Percentiles rank a stretch among this genome's conserved stretches.
Conservation (phyloP, 2,113 vertebrate genomes). For the Blennius ocellaris region DNA sequence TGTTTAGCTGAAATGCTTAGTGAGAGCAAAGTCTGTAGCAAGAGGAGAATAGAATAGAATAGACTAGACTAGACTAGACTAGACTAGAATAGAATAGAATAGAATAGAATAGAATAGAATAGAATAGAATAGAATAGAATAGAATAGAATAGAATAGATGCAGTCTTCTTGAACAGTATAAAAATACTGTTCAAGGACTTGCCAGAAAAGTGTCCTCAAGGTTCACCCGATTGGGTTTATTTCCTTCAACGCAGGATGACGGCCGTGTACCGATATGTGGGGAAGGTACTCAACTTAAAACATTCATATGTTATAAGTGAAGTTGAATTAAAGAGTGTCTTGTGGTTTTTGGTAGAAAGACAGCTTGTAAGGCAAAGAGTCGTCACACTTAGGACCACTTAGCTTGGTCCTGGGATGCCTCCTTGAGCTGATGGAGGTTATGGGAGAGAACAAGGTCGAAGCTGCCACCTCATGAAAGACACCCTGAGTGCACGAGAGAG, state of each 20-base stretch:
- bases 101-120: conserved; percentile 23
- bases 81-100: no score
- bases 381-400: not conserved
- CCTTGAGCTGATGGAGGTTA: not conserved
- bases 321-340: no score
- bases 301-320: no score
- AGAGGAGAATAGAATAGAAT: conserved; percentile 32
- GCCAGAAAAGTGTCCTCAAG: not conserved
- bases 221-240: no score
- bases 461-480: not conserved
- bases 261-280: no score
- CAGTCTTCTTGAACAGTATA: no score
- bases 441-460: not conserved
- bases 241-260: no score
- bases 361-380: no score
- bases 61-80: conserved; percentile 1
- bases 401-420: not conserved
- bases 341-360: no score
- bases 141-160: conserved; percentile 1
- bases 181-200: no score
- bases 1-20: conserved; percentile 53
- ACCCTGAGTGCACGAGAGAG: no score
- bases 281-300: no score
- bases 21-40: conserved; percentile 1
- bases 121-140: conserved; percentile 19